Evolutionary conservation across 2,888 invertebrate genomes (phyloP), one percentile per base, ranked within the genome.

Genomic region (Fragum sueziense): DNA sequence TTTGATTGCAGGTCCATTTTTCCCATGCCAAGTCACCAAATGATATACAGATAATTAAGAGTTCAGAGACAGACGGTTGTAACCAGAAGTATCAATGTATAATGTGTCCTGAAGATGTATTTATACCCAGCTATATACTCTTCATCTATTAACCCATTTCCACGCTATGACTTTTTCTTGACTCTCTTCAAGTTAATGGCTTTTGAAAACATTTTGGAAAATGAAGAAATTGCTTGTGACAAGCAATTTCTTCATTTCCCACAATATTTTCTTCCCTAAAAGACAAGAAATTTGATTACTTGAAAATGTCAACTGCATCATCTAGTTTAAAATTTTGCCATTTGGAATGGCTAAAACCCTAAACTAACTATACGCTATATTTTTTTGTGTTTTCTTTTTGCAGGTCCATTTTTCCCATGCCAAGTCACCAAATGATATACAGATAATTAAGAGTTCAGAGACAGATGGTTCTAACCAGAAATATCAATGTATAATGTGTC

Each of bases 401-500:
- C 76, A 88, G 88, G 74, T 74, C 47, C 87, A 88, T 75, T 67
- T 75, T 20, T 86, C 87, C 9, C 85, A 87, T 61, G 84, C 86
- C 17, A 85, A 85, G 65, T 77, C 67, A 17, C 69, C 87, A 61
- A 75, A 79, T n/a, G 88, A 88, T 57, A 57, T 88, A 17, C 84
- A 82, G 1, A 34, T 80, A 29, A 71, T 80, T 25, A 84, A 79
- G 69, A 86, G 87, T 76, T 47, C 68, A 31, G 57, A 47, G 1
- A 47, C 57, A 14, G 37, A 77, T 52, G 87, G 88, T 61, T 88
- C 87, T 84, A 77, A 76, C 25, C 72, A 78, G n/a, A 85, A 79
- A 68, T 87, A 82, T 61, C 88, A 87, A 61, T 88, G 88, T 72
- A 31, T 61, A 11, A 70, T 88, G 20, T 88, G 88, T 73, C 74